These are phyloP conservation scores for Uropetala carovei DNA, from an alignment of 2,888 invertebrate species.

Conservation along the genomic window DNA sequence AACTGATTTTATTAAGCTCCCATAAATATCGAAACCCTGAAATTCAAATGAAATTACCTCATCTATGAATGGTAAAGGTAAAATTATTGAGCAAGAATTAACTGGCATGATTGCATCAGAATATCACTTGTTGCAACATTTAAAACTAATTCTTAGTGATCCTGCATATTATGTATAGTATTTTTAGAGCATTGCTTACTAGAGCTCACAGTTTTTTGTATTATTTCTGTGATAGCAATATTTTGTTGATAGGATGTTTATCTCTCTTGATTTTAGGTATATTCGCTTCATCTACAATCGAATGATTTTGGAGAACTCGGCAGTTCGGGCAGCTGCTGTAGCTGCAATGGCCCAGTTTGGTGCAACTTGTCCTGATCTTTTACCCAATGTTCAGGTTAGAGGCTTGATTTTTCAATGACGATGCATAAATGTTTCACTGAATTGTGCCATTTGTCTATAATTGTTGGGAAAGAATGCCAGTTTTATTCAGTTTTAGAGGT, in stretches of 20 bases:
- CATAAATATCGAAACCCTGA: not conserved
- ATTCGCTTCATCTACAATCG: conserved; percentile 82
- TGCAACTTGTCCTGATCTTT: conserved; percentile 92
- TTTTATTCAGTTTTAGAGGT: too few species aligned
- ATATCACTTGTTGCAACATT: too few species aligned
- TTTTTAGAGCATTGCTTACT: not conserved
- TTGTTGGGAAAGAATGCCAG: too few species aligned
- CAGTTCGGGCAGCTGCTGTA: conserved; percentile 97
- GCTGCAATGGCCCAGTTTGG: conserved; percentile 99
- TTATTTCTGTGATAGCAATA: conserved; percentile 11
- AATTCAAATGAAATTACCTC: not conserved
- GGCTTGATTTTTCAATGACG: not conserved
- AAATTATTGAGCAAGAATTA: not conserved
- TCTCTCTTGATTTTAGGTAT: conserved; percentile 72
- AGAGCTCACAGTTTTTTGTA: too few species aligned
- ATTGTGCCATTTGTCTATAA: not conserved
- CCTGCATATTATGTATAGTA: not conserved
- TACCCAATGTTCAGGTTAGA: conserved; percentile 86
- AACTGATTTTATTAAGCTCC: not conserved
- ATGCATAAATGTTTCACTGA: not conserved
- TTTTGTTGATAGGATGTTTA: not conserved
- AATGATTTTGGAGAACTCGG: conserved; percentile 96
- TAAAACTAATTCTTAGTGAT: not conserved
- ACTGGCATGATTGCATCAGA: too few species aligned
- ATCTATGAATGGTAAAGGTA: not conserved